Percentiles rank a stretch among this genome's conserved stretches.
These are phyloP conservation scores for Lasiommata megera DNA, from an alignment of 2,888 invertebrate species.

Conservation along the genomic window DNA sequence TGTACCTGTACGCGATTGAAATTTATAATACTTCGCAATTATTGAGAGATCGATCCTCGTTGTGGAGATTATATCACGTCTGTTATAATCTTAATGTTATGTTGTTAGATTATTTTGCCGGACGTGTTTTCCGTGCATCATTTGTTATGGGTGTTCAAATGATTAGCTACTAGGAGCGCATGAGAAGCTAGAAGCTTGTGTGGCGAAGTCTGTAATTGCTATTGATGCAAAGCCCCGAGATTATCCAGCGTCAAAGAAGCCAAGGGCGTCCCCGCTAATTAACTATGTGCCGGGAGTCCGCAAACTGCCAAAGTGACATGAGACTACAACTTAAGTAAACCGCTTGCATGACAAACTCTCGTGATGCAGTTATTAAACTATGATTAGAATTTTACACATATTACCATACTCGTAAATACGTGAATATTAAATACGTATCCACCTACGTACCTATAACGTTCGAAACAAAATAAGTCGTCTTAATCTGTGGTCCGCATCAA, in stretches of 20 bases:
- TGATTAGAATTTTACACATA: constrained; percentile 30
- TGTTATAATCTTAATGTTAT: constrained; percentile 51
- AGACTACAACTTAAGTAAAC: constrained; percentile 40
- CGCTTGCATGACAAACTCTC: constrained; percentile 37
- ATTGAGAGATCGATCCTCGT: constrained; percentile 54
- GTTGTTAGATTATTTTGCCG: constrained; percentile 59
- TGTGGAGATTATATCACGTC: constrained; percentile 55
- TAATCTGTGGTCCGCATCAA: constrained; percentile 34
- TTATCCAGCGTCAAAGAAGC: constrained; percentile 56
- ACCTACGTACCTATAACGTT: not conserved
- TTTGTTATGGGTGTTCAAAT: constrained; percentile 37
- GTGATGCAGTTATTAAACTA: constrained; percentile 26
- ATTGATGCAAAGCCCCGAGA: constrained; percentile 47
- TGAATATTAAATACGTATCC: not conserved
- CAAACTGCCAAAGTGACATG: constrained; percentile 43
- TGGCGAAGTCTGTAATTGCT: constrained; percentile 43
- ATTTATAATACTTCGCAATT: constrained; percentile 46
- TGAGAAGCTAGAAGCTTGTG: constrained; percentile 32
- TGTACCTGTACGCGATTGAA: constrained; percentile 38
- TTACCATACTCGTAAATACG: constrained; percentile 18
- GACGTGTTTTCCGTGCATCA: constrained; percentile 57
- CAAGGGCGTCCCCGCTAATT: constrained; percentile 64
- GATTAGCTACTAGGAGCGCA: constrained; percentile 31
- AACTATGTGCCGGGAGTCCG: constrained; percentile 40
- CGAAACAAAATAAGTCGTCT: not conserved